phyloP scores from a whole-genome alignment of 2,888 invertebrate genomes.

The Hydraecia micacea region DNA sequence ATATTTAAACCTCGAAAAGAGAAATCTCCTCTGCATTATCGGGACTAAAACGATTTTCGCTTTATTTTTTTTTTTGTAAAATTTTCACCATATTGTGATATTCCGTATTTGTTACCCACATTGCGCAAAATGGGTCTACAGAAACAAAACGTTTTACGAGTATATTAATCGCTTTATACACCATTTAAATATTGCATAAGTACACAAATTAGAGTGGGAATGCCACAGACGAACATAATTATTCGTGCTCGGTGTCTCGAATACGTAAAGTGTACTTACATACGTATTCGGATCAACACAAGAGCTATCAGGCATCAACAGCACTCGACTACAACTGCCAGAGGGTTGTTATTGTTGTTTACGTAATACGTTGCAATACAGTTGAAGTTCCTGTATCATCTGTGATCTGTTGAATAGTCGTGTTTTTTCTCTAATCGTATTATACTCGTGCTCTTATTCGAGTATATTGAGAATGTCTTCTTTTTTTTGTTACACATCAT shows the following conservation, averaged over 20 bases:
- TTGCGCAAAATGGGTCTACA: too few relatives aligned
- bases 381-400: background rate
- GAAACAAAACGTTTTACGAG: too few relatives aligned
- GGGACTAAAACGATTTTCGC: background rate
- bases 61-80: background rate
- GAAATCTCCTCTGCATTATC: too few relatives aligned
- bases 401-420: background rate
- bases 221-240: background rate
- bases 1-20: background rate
- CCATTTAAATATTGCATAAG: background rate
- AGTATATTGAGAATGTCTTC: background rate
- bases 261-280: slow-evolving; percentile 24
- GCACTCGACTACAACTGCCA: background rate
- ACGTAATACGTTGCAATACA: slow-evolving; percentile 2
- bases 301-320: slow-evolving; percentile 26
- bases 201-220: background rate
- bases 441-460: background rate
- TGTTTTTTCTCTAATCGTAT: background rate
- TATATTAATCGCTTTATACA: background rate
- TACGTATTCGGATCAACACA: slow-evolving; percentile 12
- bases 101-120: too few relatives aligned
- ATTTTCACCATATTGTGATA: background rate
- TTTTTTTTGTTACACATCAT: too few relatives aligned
- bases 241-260: background rate
- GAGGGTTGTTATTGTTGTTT: slow-evolving; percentile 5